Conservation (phyloP, 2,888 invertebrate species). For the Schizotus pectinicornis region DNA sequence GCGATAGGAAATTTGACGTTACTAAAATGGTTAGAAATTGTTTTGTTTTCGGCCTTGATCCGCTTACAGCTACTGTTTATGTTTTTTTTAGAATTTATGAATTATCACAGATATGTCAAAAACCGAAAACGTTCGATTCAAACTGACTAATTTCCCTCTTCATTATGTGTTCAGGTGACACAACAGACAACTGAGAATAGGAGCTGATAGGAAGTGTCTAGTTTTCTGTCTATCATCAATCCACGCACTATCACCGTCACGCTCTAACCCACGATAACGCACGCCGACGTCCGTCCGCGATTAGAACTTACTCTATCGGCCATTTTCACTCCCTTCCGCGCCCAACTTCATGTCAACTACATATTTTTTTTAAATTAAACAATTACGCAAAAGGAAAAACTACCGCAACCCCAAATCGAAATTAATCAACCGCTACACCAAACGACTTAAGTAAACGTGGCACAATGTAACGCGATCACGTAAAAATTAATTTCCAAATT, state of each 20-base stretch:
- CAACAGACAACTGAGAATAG: slow-evolving; percentile 45
- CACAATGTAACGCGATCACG: too few species aligned
- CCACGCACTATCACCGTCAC: slow-evolving; percentile 2
- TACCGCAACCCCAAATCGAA: too few species aligned
- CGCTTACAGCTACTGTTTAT: slow-evolving; percentile 14
- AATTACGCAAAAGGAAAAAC: background rate
- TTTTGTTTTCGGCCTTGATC: slow-evolving; percentile 29
- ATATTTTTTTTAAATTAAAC: background rate
- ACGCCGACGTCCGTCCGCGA: slow-evolving; percentile 25
- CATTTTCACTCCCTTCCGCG: background rate
- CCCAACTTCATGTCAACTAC: background rate
- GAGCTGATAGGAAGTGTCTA: too few species aligned
- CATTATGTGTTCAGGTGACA: slow-evolving; percentile 45
- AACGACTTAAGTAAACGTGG: too few species aligned
- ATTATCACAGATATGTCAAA: slow-evolving; percentile 51
- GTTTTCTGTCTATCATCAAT: slow-evolving; percentile 18
- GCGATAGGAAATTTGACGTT: slow-evolving; percentile 56
- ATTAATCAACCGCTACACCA: too few species aligned
- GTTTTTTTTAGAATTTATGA: slow-evolving; percentile 48
- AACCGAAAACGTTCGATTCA: slow-evolving; percentile 42
- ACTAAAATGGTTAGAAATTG: slow-evolving; percentile 36
- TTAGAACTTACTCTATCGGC: background rate
- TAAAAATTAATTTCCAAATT: too few species aligned
- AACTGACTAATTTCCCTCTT: slow-evolving; percentile 47
- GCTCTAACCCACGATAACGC: background rate